Evolutionary conservation across 2,113 vertebrate species (phyloP), one percentile per base, ranked within the genome.

Genomic region (Sinocyclocheilus rhinocerous): DNA sequence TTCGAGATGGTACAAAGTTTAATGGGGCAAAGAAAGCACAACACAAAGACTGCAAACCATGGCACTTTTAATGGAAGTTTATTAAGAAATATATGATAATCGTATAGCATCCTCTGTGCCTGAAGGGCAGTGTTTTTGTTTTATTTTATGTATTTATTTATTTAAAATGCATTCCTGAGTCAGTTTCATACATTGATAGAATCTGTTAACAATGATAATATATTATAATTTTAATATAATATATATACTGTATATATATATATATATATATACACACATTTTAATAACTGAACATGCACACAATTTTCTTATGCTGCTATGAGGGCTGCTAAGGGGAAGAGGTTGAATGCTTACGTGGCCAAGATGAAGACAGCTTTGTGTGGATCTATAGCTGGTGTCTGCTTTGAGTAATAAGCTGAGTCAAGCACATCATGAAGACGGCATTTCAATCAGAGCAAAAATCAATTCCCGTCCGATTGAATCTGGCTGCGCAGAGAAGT

Each of bases 351-450:
- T 8, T 26, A 18, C 1, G 12, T 26, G 61, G 79, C 61, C 22
- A 67, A 61, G 33, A 80, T n/a, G 33, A 80, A 80, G 52, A 80
- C 50, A 0, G 77, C 8, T 8, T 61, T 59, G 12, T 42, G 33
- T 61, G 79, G 79, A 81, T 81, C 79, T 48, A 81, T 67, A 65
- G 57, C 57, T 42, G 61, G 15, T 81, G 79, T 81, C 79, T 67
- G 57, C 59, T 81, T 81, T 81, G 79, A 81, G 79, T 67, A 67
- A 81, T 81, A 81, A 81, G 79, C 79, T 67, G 79, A 81, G 79
- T 81, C 79, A 81, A 81, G 79, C 79, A 81, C 61, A 81, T 81
- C 79, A 81, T 81, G 79, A 81, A 67, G 79, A 81, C 59, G 39
- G 79, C 79, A 48, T 81, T 81, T 81, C 79, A 81, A 81, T 81